A percentile compares a stretch with the other conserved stretches of the same genome.
phyloP scores from a whole-genome alignment of 2,113 vertebrate species.

The Lampris incognitus region DNA sequence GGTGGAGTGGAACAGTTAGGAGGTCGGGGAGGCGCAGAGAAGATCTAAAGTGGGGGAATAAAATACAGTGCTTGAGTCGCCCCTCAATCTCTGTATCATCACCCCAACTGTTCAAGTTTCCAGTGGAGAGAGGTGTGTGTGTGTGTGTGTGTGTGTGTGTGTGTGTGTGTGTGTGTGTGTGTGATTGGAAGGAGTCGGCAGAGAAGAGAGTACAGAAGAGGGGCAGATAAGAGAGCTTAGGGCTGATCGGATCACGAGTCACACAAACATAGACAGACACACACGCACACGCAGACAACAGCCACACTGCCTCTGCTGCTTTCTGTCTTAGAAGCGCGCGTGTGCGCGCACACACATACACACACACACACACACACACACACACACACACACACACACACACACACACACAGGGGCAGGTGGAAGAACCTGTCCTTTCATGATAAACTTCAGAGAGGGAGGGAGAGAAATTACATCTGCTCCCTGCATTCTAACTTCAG shows the following conservation, averaged over 20 bases:
- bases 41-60: constrained; percentile 32
- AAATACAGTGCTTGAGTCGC: constrained; percentile 44
- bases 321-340: neutral
- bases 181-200: constrained; percentile 19
- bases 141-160: neutral
- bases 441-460: constrained; percentile 53
- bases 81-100: constrained; percentile 44
- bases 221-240: constrained; percentile 23
- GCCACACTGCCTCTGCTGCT: constrained; percentile 14
- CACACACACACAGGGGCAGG: constrained; percentile 13
- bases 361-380: neutral
- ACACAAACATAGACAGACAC: constrained; percentile 12
- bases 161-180: constrained; percentile 16
- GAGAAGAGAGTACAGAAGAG: neutral
- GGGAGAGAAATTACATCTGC: constrained; percentile 52
- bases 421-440: constrained; percentile 36
- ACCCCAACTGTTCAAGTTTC: constrained; percentile 35
- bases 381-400: constrained; percentile 7
- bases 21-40: constrained; percentile 6
- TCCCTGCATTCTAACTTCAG: constrained; percentile 59
- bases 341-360: neutral
- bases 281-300: constrained; percentile 2
- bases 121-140: neutral
- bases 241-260: constrained; percentile 17
- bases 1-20: neutral